phyloP scores from a whole-genome alignment of 1,140 invertebrate species.

The Paralvinella palmiformis region DNA sequence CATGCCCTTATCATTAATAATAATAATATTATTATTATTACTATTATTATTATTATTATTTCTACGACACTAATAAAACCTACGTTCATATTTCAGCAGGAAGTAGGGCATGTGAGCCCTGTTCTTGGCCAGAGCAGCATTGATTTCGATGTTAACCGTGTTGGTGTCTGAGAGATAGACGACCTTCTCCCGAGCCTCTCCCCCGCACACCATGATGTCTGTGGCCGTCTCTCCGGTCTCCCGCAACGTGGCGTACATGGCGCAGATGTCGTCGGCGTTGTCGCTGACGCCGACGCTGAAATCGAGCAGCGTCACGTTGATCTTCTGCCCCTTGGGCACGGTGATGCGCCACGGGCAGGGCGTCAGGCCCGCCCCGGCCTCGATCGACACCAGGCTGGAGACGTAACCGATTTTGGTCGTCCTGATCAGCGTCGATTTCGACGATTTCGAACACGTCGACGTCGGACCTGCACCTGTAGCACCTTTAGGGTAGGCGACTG shows the following conservation, averaged over 20 bases:
- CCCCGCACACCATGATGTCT: not conserved
- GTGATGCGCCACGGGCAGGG: not conserved
- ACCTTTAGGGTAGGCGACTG: too few relatives aligned
- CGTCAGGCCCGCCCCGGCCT: not conserved
- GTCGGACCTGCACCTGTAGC: too few relatives aligned
- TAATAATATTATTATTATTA: too few relatives aligned
- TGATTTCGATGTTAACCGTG: not conserved
- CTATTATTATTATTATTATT: too few relatives aligned
- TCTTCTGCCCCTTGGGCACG: not conserved
- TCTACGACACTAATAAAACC: too few relatives aligned
- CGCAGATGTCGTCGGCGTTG: not conserved
- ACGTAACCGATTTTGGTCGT: too few relatives aligned
- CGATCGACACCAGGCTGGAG: not conserved
- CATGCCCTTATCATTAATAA: too few relatives aligned
- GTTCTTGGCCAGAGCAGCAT: too few relatives aligned
- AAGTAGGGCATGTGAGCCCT: too few relatives aligned
- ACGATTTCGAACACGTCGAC: too few relatives aligned
- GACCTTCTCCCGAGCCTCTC: not conserved
- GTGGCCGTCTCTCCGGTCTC: not conserved
- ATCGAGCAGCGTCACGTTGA: not conserved
- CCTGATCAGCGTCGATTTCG: too few relatives aligned
- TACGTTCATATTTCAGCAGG: too few relatives aligned
- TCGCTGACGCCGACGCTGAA: not conserved
- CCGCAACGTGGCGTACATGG: constrained; percentile 6
- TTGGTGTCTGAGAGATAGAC: not conserved